Conservation (phyloP, 2,113 vertebrate species). For the Laticauda laticaudata region DNA sequence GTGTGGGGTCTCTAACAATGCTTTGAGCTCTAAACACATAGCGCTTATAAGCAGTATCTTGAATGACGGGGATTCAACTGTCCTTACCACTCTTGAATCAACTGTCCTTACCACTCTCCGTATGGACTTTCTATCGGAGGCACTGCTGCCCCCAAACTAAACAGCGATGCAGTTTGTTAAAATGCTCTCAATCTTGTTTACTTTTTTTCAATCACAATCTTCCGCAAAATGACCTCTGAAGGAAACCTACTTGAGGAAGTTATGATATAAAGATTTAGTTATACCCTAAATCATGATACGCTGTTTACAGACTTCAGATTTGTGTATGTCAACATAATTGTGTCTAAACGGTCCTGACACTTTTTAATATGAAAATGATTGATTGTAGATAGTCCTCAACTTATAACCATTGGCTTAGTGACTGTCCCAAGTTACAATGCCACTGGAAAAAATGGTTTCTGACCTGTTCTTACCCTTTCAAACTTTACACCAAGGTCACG, state of each 20-base stretch:
- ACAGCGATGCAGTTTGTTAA: too few relatives aligned
- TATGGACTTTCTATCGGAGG: too few relatives aligned
- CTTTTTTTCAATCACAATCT: background rate
- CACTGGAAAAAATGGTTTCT: background rate
- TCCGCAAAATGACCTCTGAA: background rate
- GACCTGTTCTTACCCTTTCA: background rate
- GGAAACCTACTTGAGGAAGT: background rate
- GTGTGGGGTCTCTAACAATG: too few relatives aligned
- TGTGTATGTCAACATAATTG: background rate
- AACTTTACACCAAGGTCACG: background rate
- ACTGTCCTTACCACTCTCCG: too few relatives aligned
- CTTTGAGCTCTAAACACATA: too few relatives aligned
- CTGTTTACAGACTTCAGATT: background rate
- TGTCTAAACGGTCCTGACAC: background rate
- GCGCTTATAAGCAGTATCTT: too few relatives aligned
- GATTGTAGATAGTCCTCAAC: background rate
- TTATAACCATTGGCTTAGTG: background rate
- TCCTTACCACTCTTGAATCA: too few relatives aligned
- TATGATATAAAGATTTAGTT: background rate
- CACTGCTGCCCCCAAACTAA: too few relatives aligned
- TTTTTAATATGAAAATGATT: background rate
- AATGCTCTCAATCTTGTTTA: too few relatives aligned
- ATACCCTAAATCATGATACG: background rate
- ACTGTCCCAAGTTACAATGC: background rate
- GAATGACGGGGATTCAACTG: too few relatives aligned